phyloP scores from a whole-genome alignment of 2,888 invertebrate genomes.

The Chydorus sphaericus region DNA sequence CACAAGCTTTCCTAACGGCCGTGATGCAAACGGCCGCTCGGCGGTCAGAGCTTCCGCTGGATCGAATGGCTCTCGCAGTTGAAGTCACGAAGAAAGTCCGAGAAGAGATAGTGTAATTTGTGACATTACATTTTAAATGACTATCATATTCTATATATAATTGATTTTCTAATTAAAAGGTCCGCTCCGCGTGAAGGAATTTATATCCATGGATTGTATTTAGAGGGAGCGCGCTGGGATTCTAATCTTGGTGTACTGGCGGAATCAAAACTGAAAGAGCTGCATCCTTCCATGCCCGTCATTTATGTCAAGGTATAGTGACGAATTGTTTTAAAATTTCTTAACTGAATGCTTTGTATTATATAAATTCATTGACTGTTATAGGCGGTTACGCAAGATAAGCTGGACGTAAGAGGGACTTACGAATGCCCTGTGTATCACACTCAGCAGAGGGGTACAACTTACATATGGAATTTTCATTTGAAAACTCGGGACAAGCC shows the following conservation, averaged over 20 bases:
- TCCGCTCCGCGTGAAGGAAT: constrained; percentile 82
- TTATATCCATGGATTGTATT: constrained; percentile 79
- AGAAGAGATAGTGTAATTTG: constrained; percentile 82
- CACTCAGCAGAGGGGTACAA: constrained; percentile 80
- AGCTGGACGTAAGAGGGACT: constrained; percentile 80
- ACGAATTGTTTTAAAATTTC: neutral
- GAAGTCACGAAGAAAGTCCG: constrained; percentile 94
- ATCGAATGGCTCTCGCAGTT: constrained; percentile 93
- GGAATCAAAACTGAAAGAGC: constrained; percentile 80
- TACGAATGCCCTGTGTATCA: constrained; percentile 95
- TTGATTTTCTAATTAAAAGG: constrained; percentile 32
- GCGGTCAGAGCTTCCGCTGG: constrained; percentile 79
- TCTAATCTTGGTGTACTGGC: constrained; percentile 74
- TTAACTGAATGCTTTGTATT: no score
- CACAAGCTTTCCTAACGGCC: constrained; percentile 86
- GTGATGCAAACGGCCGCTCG: constrained; percentile 96
- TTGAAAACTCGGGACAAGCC: constrained; percentile 89
- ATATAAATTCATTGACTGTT: neutral
- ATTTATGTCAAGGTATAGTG: constrained; percentile 66
- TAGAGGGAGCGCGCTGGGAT: constrained; percentile 96
- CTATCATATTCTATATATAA: neutral
- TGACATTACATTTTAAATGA: neutral
- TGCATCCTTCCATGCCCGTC: constrained; percentile 86
- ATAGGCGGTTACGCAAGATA: constrained; percentile 83
- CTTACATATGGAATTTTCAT: constrained; percentile 95